Conservation (phyloP, 2,888 invertebrate genomes). For the Netelia fuscicornis region DNA sequence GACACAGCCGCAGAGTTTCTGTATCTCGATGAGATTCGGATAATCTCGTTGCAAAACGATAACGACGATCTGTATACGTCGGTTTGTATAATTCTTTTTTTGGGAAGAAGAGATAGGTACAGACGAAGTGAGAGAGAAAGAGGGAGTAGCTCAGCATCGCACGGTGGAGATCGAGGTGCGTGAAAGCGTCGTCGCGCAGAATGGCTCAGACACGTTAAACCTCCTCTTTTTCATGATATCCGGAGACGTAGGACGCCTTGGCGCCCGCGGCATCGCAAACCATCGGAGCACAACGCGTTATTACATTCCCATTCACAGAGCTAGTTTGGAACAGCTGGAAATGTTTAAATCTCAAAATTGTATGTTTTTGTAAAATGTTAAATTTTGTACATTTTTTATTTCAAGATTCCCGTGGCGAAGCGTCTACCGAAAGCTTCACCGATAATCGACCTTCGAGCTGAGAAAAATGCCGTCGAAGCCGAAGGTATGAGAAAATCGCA, state of each 20-base stretch:
- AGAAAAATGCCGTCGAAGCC: constrained; percentile 93
- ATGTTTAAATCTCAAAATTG: background rate
- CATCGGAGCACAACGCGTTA: constrained; percentile 70
- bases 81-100: background rate
- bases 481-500: constrained; percentile 94
- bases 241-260: constrained; percentile 79
- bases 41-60: constrained; percentile 25
- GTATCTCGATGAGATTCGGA: constrained; percentile 57
- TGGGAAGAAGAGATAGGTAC: too few relatives aligned
- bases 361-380: background rate
- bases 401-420: constrained; percentile 86
- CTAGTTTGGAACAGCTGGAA: background rate
- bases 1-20: constrained; percentile 68
- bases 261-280: constrained; percentile 80
- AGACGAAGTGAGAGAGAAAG: background rate
- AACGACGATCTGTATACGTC: constrained; percentile 18
- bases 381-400: constrained; percentile 47
- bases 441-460: constrained; percentile 93
- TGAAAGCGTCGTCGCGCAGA: constrained; percentile 38
- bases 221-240: constrained; percentile 75
- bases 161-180: constrained; percentile 24
- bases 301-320: background rate
- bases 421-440: constrained; percentile 90
- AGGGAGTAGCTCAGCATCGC: background rate
- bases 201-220: constrained; percentile 59